These are phyloP conservation scores for Ictalurus furcatus DNA, from an alignment of 2,113 vertebrate species.

Conservation along the genomic window DNA sequence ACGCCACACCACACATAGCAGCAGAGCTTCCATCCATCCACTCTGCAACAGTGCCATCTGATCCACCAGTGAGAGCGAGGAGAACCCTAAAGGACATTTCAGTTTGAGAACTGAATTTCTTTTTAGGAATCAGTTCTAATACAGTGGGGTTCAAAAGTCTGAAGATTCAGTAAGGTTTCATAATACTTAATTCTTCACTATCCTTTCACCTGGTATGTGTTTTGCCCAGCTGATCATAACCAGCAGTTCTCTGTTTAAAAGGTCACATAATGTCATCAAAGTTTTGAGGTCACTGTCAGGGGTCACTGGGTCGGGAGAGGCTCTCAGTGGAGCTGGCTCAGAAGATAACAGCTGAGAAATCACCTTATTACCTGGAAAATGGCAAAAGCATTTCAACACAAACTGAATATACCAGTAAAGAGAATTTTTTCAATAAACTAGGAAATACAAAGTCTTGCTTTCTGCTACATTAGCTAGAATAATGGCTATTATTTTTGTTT, in stretches of 20 bases:
- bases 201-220: conserved; percentile 74
- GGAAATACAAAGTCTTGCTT: background rate
- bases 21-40: conserved; percentile 75
- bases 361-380: conserved; percentile 71
- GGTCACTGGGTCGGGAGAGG: conserved; percentile 67
- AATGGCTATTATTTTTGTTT: background rate
- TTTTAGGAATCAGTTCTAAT: background rate
- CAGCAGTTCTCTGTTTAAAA: conserved; percentile 75
- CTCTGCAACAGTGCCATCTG: conserved; percentile 75
- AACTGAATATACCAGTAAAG: background rate
- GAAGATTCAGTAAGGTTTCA: background rate
- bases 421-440: background rate
- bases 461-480: background rate
- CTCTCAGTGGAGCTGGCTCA: conserved; percentile 68
- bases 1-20: conserved; percentile 70
- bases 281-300: conserved; percentile 67
- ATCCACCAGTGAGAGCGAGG: conserved; percentile 68
- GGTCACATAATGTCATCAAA: conserved; percentile 76
- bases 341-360: conserved; percentile 72
- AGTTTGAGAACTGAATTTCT: background rate
- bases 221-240: conserved; percentile 78
- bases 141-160: background rate
- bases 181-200: background rate
- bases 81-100: conserved; percentile 62
- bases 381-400: background rate